Base-by-base conservation (phyloP, 2,888 invertebrate species). In the Priocnemis perturbator region DNA sequence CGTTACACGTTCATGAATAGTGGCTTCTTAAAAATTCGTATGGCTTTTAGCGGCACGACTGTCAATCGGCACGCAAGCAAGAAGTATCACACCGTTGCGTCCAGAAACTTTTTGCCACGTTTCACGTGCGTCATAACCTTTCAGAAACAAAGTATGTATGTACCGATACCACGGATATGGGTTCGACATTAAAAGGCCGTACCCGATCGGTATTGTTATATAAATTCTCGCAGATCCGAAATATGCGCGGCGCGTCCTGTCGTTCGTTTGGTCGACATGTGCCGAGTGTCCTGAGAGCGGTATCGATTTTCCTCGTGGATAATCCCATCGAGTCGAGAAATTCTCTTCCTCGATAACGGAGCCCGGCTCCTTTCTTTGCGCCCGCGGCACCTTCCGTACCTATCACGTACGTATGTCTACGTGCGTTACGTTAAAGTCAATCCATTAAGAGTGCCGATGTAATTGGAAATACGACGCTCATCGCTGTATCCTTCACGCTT, bases 251-350 rank as follows among this genome's bases (percentile, higher is more conserved):
- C 67, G 63, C 70, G 74, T 74, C 55, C 70, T 61, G 53, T 67
- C 62, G 72, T 71, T 70, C 73, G 78, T 78, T 78, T 72, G 69
- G 68, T 57, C 70, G 69, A 69, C 71, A 69, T 74, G 74, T 67
- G 62, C 71, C 58, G 62, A 61, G 67, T 66, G 55, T 74, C 60
- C 70, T 65, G 48, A 23, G 64, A 52, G n/a, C 45, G 57, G 48
- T 76, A 76, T 77, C 76, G 77, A 76, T 76, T 77, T 77, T 77
- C 68, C 65, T 76, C 64, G 44, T 57, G 66, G 45, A 67, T 72
- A 69, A 64, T 50, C 57, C 71, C 61, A 68, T 71, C 59, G 37
- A 37, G 52, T 21, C 37, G 61, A 64, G 65, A 66, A 70, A 76
- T 69, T 30, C 64, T 21, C 60, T 20, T 59, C 56, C 56, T 52